These are phyloP conservation scores for Hirtodrosophila histrioides DNA, from an alignment of 2,888 invertebrate species.

Conservation along the genomic window DNA sequence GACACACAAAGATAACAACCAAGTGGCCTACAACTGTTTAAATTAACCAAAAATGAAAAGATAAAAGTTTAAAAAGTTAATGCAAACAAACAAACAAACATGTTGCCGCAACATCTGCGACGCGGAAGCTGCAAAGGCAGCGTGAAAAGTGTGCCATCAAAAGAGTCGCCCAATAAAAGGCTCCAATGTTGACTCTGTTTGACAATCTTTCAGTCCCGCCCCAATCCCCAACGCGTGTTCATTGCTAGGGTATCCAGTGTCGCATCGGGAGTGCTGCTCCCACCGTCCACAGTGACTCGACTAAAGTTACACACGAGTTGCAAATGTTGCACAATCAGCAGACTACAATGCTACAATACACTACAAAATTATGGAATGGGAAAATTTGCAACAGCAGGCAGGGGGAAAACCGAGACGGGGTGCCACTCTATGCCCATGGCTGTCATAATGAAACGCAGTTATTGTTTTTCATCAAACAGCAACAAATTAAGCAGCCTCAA, in stretches of 20 bases:
- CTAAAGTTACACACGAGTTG: conserved; percentile 41
- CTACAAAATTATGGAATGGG: conserved; percentile 1
- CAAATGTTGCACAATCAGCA: conserved; percentile 61
- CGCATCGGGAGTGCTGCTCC: neutral
- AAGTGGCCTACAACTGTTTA: conserved; percentile 51
- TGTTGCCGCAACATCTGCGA: conserved; percentile 59
- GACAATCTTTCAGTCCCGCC: conserved; percentile 5
- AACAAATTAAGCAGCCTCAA: conserved; percentile 48
- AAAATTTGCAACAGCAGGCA: conserved; percentile 53
- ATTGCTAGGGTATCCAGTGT: conserved; percentile 47
- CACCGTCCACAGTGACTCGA: conserved; percentile 30
- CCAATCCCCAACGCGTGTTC: conserved; percentile 29
- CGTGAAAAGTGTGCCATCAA: conserved; percentile 27
- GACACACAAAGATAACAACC: conserved; percentile 73
- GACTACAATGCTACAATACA: conserved; percentile 21
- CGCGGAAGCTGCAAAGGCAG: conserved; percentile 57
- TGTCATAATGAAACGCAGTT: conserved; percentile 62
- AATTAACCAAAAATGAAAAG: conserved; percentile 37
- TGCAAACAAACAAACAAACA: conserved; percentile 54
- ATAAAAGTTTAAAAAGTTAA: conserved; percentile 37
- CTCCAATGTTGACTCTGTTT: conserved; percentile 14
- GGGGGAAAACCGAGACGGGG: conserved; percentile 22
- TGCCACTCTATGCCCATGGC: conserved; percentile 11
- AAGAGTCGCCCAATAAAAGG: conserved; percentile 23
- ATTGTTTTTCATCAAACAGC: conserved; percentile 52